Conservation (phyloP, 2,888 invertebrate species). For the Hetaerina titia region DNA sequence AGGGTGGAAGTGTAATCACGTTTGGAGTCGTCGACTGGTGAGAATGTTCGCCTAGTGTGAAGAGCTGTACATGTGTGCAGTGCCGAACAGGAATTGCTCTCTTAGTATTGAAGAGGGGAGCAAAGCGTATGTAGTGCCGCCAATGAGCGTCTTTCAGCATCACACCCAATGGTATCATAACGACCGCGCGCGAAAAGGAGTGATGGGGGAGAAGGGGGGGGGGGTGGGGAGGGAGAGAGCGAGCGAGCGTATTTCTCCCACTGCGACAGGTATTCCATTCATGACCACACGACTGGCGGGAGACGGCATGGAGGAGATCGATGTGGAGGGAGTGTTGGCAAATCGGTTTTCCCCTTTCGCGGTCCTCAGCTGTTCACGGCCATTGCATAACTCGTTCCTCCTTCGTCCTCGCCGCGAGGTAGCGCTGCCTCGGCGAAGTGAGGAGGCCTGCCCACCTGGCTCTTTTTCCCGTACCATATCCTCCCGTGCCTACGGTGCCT, state of each 20-base stretch:
- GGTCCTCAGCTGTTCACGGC: conserved; percentile 6
- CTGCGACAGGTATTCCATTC: not conserved
- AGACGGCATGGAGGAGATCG: not conserved
- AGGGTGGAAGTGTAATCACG: too few relatives aligned
- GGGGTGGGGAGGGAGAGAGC: not conserved
- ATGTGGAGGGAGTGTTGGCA: conserved; percentile 40
- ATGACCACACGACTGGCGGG: conserved; percentile 17
- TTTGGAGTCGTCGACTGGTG: too few relatives aligned
- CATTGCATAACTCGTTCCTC: conserved; percentile 44
- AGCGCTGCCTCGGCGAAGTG: not conserved
- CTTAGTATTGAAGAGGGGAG: not conserved
- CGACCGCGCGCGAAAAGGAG: not conserved
- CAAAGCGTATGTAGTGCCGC: not conserved
- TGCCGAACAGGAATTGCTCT: too few relatives aligned
- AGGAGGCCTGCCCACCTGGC: not conserved
- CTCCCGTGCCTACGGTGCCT: not conserved
- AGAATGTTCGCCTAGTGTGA: too few relatives aligned
- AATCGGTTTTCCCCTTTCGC: conserved; percentile 57
- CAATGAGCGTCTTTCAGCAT: not conserved
- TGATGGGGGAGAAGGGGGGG: not conserved
- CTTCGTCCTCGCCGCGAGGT: not conserved
- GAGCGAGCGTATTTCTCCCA: not conserved
- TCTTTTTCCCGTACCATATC: not conserved
- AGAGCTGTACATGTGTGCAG: too few relatives aligned
- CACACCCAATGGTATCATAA: not conserved